Evolutionary conservation across 2,888 invertebrate genomes (phyloP).

Genomic region (Agrilus mali): DNA sequence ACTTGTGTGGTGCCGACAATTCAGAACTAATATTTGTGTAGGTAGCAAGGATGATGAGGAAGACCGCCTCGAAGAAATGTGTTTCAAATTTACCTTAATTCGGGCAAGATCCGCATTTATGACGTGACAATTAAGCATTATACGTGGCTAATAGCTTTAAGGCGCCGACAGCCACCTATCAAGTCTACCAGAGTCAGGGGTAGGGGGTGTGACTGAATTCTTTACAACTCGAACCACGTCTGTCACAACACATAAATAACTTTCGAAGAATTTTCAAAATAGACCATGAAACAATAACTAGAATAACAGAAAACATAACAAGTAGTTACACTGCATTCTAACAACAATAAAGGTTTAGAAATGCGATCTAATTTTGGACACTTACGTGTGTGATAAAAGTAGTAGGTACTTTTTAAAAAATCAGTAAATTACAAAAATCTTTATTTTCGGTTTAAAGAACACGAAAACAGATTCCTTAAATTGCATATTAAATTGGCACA

Average conservation of each 20-base stretch:
- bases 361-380: no score
- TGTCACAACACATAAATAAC: slow-evolving; percentile 10
- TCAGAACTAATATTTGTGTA: slow-evolving; percentile 2
- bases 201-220: slow-evolving; percentile 11
- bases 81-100: slow-evolving; percentile 16
- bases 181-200: slow-evolving; percentile 10
- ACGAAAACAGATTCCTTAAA: no score
- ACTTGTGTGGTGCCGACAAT: background rate
- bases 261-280: background rate
- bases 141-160: slow-evolving; percentile 14
- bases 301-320: background rate
- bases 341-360: no score
- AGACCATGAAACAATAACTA: background rate
- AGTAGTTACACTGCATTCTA: no score
- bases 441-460: no score
- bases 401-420: no score
- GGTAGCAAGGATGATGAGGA: slow-evolving; percentile 8
- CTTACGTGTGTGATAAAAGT: no score
- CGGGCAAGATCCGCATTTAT: slow-evolving; percentile 16
- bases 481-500: no score
- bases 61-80: slow-evolving; percentile 9
- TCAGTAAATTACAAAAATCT: no score
- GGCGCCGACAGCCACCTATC: slow-evolving; percentile 13
- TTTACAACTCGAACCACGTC: slow-evolving; percentile 1
- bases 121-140: slow-evolving; percentile 19